These are phyloP conservation scores for Setophaga kirtlandii DNA, from an alignment of 2,113 vertebrate species.

Conservation along the genomic window DNA sequence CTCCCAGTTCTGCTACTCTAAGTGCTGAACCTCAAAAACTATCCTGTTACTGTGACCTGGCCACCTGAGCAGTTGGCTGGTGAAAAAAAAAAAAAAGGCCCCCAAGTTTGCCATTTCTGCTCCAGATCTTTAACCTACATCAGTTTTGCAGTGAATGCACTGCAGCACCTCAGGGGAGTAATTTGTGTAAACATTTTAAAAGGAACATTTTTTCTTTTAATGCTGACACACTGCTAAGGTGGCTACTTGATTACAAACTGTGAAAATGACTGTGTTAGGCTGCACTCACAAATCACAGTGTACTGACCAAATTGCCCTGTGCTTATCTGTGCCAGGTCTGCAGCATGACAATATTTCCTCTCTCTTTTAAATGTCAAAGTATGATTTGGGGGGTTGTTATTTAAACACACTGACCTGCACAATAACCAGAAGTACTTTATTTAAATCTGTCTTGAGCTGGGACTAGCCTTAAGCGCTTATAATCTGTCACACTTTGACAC, in stretches of 20 bases:
- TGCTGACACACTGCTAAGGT: constrained; percentile 52
- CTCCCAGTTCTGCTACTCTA: background rate
- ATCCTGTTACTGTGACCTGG: background rate
- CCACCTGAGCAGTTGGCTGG: background rate
- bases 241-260: constrained; percentile 41
- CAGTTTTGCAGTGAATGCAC: background rate
- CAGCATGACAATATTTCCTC: constrained; percentile 38
- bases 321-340: constrained; percentile 46
- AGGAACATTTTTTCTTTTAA: constrained; percentile 39
- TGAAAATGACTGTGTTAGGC: constrained; percentile 47
- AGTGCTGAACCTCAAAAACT: background rate
- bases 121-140: constrained; percentile 12
- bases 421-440: constrained; percentile 61
- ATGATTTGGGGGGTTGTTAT: constrained; percentile 53
- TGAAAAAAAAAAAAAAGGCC: background rate
- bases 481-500: constrained; percentile 58
- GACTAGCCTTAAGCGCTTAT: constrained; percentile 48
- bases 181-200: constrained; percentile 55
- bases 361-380: constrained; percentile 61
- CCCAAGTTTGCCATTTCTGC: constrained; percentile 24
- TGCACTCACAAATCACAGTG: constrained; percentile 40
- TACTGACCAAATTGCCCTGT: constrained; percentile 54
- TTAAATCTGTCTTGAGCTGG: constrained; percentile 52
- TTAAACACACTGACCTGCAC: constrained; percentile 64
- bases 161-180: background rate